A percentile compares a stretch with the other conserved stretches of the same genome.
These are phyloP conservation scores for Megaceryle alcyon DNA, from an alignment of 2,797 vertebrate species.

Conservation along the genomic window DNA sequence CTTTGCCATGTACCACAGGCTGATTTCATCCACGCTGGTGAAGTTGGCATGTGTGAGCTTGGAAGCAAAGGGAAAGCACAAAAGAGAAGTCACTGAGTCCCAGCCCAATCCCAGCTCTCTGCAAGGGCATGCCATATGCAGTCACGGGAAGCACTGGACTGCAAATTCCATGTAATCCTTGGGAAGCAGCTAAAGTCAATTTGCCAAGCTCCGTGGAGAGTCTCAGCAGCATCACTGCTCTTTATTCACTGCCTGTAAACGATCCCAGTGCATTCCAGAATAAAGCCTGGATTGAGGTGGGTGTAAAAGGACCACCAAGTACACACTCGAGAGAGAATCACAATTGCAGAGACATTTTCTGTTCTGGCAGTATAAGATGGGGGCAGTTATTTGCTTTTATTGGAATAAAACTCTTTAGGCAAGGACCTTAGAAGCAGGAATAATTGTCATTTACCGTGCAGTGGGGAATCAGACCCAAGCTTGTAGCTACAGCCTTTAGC, in stretches of 20 bases:
- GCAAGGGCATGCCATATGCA: not conserved
- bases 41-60: not conserved
- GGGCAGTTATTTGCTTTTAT: not conserved
- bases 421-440: not conserved
- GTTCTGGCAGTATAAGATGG: not conserved
- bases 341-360: not conserved
- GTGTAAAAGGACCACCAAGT: not conserved
- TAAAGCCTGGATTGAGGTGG: not conserved
- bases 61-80: not conserved
- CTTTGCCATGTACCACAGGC: not conserved
- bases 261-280: not conserved
- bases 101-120: not conserved
- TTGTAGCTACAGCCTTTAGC: not conserved
- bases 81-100: not conserved
- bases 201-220: not conserved
- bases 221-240: not conserved
- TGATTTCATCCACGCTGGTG: not conserved
- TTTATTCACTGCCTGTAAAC: not conserved
- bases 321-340: not conserved
- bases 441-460: not conserved
- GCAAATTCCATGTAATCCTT: not conserved
- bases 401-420: conserved; percentile 7
- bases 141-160: not conserved
- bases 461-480: not conserved
- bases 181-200: not conserved